phyloP scores from a whole-genome alignment of 2,113 vertebrate genomes.

The Crotalus helleri region DNA sequence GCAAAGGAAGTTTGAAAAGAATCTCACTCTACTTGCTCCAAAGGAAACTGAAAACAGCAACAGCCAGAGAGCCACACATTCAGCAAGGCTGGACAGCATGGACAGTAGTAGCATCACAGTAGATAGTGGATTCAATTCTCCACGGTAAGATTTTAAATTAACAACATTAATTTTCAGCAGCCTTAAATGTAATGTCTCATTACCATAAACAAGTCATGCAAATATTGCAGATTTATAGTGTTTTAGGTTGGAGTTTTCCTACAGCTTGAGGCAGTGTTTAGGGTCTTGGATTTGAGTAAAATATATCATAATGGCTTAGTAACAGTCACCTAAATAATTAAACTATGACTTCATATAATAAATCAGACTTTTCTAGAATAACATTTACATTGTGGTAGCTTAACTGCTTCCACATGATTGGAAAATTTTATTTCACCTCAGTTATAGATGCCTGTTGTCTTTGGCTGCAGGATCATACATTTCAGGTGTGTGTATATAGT shows the following conservation, averaged over 20 bases:
- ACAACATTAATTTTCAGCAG: neutral
- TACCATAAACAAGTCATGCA: neutral
- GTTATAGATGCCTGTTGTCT: neutral
- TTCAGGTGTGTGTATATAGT: neutral
- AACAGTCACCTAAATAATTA: neutral
- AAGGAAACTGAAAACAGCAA: constrained; percentile 88
- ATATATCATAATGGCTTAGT: neutral
- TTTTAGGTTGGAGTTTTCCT: constrained; percentile 55
- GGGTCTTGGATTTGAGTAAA: constrained; percentile 41
- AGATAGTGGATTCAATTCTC: constrained; percentile 99
- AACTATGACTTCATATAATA: neutral
- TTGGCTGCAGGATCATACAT: neutral
- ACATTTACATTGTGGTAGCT: neutral
- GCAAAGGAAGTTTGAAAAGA: constrained; percentile 96
- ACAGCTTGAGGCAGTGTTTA: constrained; percentile 58
- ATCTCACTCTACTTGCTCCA: constrained; percentile 89
- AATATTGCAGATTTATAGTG: neutral
- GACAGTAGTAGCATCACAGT: constrained; percentile 98
- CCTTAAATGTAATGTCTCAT: constrained; percentile 39
- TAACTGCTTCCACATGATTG: neutral
- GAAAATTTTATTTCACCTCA: neutral
- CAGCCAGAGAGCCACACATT: constrained; percentile 93
- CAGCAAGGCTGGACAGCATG: constrained; percentile 95
- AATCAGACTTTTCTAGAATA: neutral
- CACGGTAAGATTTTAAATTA: constrained; percentile 82